Base-by-base conservation (phyloP, 2,797 vertebrate species). In the Enteromius trimaculatus region DNA sequence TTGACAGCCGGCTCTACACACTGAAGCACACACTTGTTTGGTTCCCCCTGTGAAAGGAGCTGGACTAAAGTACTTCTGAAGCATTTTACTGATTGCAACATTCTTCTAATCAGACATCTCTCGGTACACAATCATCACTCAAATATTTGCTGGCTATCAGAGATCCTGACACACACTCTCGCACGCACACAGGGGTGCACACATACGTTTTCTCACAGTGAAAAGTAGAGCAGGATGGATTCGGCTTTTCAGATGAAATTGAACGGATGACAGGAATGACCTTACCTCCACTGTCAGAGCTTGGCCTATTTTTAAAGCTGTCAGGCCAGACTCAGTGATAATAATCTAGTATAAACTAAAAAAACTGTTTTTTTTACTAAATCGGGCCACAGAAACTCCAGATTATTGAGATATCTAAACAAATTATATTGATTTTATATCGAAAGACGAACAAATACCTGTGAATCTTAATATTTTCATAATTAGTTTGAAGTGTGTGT, bases 291-390 rank as follows among this genome's bases (percentile, higher is more conserved):
- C 23, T 69, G 26, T 64, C 65, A 55, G 16, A 66, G 44, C 9
- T 23, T 83, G 77, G 68, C 68, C 74, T 65, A 69, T 81, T 84
- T 81, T 69, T 64, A 64, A 7, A 31, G 6, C 13, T 31, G 6
- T 31, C 60, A 31, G 60, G 60, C 60, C 6, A 64, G 26, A 64
- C 60, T 64, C 2, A 0, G 6, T 26, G 1, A 17, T 62, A 29
- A 62, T 62, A 14, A 62, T 62, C 26, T 62, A 29, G 60, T 62
- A 29, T 62, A 16, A 62, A 17, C 26, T 16, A 62, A 2, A 10
- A 29, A 29, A 14, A 14, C 26, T 31, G 60, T 26, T 7, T 6
- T 29, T 39, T 62, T 62, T 62, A 62, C 60, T 16, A 6, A 29
- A 29, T 29, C 14, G 26, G 60, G 60, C 60, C 29, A 6, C 2